phyloP scores from a whole-genome alignment of 1,140 invertebrate genomes.

The Himalopsyche phryganea region DNA sequence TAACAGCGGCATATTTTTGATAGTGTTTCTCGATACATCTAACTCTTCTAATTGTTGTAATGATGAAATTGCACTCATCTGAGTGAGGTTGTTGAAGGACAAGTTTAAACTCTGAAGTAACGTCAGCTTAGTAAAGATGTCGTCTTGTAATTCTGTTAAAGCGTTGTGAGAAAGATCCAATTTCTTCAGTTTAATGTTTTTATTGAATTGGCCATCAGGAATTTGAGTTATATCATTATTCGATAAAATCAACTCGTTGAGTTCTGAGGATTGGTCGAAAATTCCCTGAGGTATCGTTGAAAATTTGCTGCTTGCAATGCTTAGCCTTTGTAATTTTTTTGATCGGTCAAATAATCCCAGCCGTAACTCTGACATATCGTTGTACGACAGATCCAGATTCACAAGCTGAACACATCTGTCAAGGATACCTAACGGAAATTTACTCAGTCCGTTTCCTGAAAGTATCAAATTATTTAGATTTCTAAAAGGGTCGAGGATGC shows the following conservation, averaged over 20 bases:
- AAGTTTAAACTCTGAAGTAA: constrained; percentile 20
- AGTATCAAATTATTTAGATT: constrained; percentile 4
- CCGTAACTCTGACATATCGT: constrained; percentile 14
- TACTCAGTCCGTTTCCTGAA: constrained; percentile 7
- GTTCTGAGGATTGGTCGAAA: constrained; percentile 16
- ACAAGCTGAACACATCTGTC: constrained; percentile 13
- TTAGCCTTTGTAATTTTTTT: constrained; percentile 4
- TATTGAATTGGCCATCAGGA: constrained; percentile 20
- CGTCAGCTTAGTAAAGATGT: constrained; percentile 9
- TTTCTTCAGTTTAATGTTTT: constrained; percentile 2
- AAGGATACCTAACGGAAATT: constrained; percentile 22
- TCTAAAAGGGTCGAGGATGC: constrained; percentile 13
- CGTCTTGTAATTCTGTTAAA: constrained; percentile 2
- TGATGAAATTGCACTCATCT: not conserved
- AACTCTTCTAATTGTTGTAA: constrained; percentile 6
- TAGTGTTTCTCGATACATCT: constrained; percentile 22
- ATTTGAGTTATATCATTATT: constrained; percentile 19
- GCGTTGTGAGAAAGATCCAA: constrained; percentile 25
- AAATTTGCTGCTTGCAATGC: constrained; percentile 18
- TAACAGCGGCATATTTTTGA: constrained; percentile 5
- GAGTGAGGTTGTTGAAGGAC: constrained; percentile 15
- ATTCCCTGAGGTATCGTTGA: constrained; percentile 24
- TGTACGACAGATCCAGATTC: constrained; percentile 19
- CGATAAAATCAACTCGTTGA: constrained; percentile 10
- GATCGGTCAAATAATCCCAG: constrained; percentile 28